Base-by-base conservation (phyloP, 2,797 vertebrate genomes). In the Tadarida brasiliensis region DNA sequence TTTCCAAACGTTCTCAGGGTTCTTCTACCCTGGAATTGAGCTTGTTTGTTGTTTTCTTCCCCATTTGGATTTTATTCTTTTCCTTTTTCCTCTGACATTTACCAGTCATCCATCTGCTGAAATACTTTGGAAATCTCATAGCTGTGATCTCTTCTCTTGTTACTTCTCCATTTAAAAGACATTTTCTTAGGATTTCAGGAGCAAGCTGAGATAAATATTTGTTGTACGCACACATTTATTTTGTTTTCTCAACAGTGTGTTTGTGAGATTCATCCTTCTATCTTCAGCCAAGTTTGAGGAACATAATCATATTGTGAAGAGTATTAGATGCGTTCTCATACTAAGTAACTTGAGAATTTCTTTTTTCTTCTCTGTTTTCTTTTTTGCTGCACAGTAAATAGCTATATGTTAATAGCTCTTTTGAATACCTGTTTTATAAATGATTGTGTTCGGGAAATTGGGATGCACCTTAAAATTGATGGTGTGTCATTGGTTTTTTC, bases 391-490 rank as follows among this genome's bases (percentile, higher is more conserved):
- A 76, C 54, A 68, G 28, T 92, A 85, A 73, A n/a, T 70, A 44
- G 39, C 22, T 82, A 0, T 90, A 71, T 54, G 19, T 81, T 92
- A 74, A 71, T 76, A 68, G 33, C 11, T 85, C 54, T 84, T 71
- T 3, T 56, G 0, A 81, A n/a, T 63, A 80, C 54, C 14, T 93
- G 30, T 77, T 76, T 57, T n/a, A 65, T 90, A 56, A 90, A 71
- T 51, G 49, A 83, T 22, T 4, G 76, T n/a, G 90, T 70, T 70
- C 44, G 35, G 7, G 47, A 87, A 77, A 82, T 61, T 71, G 20
- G 26, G 11, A 56, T 87, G 5, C n/a, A 54, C 87, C n/a, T 94
- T 85, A 93, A 92, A 77, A 68, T 76, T 68, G 28, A 73, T 88
- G 33, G 14, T 22, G 6, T 71, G 14, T 74, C 30, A 70, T 56